Base-by-base conservation (phyloP, 1,140 invertebrate species). In the Pogonomyrmex californicus region DNA sequence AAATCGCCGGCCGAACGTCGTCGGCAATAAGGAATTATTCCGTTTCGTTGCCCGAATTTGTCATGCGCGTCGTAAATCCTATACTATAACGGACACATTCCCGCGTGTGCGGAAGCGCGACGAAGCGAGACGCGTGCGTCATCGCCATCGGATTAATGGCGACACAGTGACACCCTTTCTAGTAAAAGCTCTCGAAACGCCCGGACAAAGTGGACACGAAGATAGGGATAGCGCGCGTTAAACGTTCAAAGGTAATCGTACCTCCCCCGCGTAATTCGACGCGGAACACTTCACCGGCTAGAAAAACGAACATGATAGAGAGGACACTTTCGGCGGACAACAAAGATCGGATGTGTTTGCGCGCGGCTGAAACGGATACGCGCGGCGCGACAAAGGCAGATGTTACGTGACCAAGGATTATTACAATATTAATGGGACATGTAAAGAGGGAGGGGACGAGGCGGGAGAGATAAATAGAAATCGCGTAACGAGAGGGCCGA, bases 221-320 rank as follows among this genome's bases (percentile, higher is more conserved):
- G 54, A 47, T 60, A 23, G 17, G 79, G 68, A 75, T 62, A 44
- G 79, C 51, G n/a, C 54, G 79, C 68, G 68, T 60, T 83, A 36
- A 75, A 30, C 54, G 79, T 75, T 83, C 79, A 83, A 83, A 83
- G 68, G 79, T 83, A 83, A 75, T 83, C 68, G 79, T 83, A 73
- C 79, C 79, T 83, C 58, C 68, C 58, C 68, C 66, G 30, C 56
- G 79, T 83, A 83, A 83, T 83, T 83, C 79, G 68, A 83, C 51
- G 33, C 79, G 79, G 79, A 60, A 62, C 56, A 73, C 79, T 83
- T 62, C 41, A 75, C 41, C 68, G 41, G 41, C 56, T 83, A n/a
- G 79, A 83, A 83, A 83, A 83, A 83, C 68, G 73, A 83, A 60
- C 68, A n/a, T 41, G 36, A 17, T 12, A 44, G 47, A 73, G 51